A percentile compares a stretch with the other conserved stretches of the same genome.
These are phyloP conservation scores for Mactra quadrangularis DNA, from an alignment of 1,140 invertebrate species.

Conservation along the genomic window DNA sequence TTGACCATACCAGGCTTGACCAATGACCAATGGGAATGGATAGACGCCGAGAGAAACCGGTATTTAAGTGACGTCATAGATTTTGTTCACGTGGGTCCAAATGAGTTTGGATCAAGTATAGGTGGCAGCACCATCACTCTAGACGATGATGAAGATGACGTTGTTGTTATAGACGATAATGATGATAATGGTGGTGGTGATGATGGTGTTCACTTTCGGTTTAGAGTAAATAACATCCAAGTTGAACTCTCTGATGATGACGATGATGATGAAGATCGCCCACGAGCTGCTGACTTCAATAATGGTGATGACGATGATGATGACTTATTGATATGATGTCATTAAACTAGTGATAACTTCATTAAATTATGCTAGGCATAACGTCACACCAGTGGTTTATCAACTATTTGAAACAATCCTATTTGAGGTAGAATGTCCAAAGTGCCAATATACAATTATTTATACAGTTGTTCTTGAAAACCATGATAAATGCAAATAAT, in stretches of 20 bases:
- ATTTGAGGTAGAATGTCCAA: too few relatives aligned
- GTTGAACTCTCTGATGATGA: slow-evolving; percentile 28
- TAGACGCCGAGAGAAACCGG: slow-evolving; percentile 32
- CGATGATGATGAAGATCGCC: slow-evolving; percentile 18
- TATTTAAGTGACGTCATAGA: slow-evolving; percentile 10
- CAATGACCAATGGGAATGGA: slow-evolving; percentile 45
- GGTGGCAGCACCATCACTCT: slow-evolving; percentile 26
- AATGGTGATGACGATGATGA: slow-evolving; percentile 28
- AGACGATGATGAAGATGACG: slow-evolving; percentile 11
- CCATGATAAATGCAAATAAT: too few relatives aligned
- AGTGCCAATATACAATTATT: too few relatives aligned
- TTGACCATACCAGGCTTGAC: slow-evolving; percentile 54
- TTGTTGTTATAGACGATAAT: neutral
- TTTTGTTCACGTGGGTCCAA: slow-evolving; percentile 28
- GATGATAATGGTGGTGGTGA: slow-evolving; percentile 22
- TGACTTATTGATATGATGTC: neutral
- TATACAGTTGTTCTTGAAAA: too few relatives aligned
- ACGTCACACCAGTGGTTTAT: too few relatives aligned
- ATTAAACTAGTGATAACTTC: too few relatives aligned
- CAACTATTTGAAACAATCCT: too few relatives aligned
- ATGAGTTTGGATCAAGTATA: slow-evolving; percentile 35
- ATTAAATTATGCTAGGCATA: too few relatives aligned
- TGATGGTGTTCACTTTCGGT: neutral
- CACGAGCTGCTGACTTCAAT: neutral
- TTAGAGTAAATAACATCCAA: neutral